Evolutionary conservation across 2,113 vertebrate genomes (phyloP), one percentile per base, ranked within the genome.

Genomic region (Cyprinus carpio): DNA sequence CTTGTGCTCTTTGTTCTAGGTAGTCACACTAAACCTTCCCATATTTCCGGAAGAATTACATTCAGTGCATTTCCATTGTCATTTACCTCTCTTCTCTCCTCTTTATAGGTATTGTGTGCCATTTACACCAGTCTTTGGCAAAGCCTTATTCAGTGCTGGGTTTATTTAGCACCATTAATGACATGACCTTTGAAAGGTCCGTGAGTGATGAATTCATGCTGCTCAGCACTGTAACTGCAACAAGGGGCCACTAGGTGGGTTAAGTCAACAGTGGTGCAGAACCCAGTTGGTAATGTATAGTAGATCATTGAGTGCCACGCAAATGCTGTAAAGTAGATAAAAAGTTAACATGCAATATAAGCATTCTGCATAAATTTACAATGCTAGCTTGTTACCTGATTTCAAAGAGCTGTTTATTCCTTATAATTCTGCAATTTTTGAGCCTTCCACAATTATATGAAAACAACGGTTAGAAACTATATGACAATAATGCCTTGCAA

Each of bases 111-210:
- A 82, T 67, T 74, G 54, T 82, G 74, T 8, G 4, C 6, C 27
- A 75, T 81, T 75, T 69, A 40, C 56, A 6, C 74, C 18, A 89
- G 89, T 89, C 85, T 89, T 78, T 60, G 83, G 65, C 82, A 82
- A 80, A 85, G 87, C 74, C 75, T 89, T 87, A 91, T 90, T 91
- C 87, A 91, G 89, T 89, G 90, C 84, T 88, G 87, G 87, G 88
- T 93, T 93, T 91, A 94, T 94, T 93, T 91, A 91, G 87, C 88
- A 89, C 83, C 91, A 94, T 93, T 93, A 94, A 91, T 92, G 90
- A 89, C 89, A 86, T 93, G 92, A 94, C 93, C 94, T 94, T 92
- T 92, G 84, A 88, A 91, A 91, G 91, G 92, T 92, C 90, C 90
- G 89, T 89, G 90, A 88, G 85, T 84, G 81, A 23, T 85, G 49